Percentiles rank a stretch among this genome's conserved stretches.
These are phyloP conservation scores for Amblyornis subalaris DNA, from an alignment of 2,113 vertebrate species.

Conservation along the genomic window DNA sequence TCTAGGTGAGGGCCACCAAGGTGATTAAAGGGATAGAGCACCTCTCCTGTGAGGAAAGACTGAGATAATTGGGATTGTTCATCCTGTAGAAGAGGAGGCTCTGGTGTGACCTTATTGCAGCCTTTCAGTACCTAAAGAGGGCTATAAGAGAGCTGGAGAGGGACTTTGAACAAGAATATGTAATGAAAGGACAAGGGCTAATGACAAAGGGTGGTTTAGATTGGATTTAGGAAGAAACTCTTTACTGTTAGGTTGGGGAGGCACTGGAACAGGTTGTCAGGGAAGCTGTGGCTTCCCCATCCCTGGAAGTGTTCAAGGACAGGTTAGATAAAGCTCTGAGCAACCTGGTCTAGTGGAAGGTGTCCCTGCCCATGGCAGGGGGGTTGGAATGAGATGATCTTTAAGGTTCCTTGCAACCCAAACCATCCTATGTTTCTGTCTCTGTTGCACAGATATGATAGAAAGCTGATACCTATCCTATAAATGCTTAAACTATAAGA, in stretches of 20 bases:
- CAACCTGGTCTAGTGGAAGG: not conserved
- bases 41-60: not conserved
- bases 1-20: not conserved
- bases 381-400: not conserved
- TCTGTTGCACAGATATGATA: not conserved
- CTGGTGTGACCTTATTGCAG: not conserved
- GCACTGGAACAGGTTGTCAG: not conserved
- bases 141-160: not conserved
- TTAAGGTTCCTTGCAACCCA: not conserved
- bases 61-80: not conserved
- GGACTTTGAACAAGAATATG: not conserved
- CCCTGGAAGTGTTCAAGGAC: not conserved
- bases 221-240: not conserved
- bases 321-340: not conserved
- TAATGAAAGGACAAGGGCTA: not conserved
- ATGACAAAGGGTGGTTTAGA: not conserved
- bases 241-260: not conserved
- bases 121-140: not conserved
- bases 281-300: not conserved
- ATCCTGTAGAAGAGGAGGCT: not conserved
- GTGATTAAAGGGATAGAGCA: not conserved
- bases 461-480: not conserved
- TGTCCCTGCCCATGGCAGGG: not conserved
- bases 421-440: not conserved
- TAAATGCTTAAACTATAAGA: not conserved